Conservation (phyloP, 2,797 vertebrate species). For the Phrynocephalus guinanensis region DNA sequence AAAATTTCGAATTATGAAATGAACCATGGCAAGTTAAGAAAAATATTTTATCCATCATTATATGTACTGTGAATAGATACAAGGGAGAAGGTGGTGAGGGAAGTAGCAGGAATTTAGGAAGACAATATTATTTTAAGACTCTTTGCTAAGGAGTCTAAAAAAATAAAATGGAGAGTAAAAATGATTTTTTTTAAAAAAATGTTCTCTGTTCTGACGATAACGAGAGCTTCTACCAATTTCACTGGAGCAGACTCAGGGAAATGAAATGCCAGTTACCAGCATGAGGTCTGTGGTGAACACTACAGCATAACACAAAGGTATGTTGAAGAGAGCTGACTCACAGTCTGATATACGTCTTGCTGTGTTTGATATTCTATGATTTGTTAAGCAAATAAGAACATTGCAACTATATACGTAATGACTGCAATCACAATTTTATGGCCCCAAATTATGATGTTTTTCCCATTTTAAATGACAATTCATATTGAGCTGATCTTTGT, state of each 20-base stretch:
- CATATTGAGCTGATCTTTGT: background rate
- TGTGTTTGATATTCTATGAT: constrained; percentile 7
- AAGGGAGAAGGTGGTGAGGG: constrained; percentile 40
- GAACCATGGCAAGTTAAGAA: background rate
- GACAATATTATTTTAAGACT: constrained; percentile 39
- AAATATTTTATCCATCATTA: constrained; percentile 45
- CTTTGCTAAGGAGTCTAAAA: background rate
- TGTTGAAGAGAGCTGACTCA: background rate
- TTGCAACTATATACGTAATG: background rate
- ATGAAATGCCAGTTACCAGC: constrained; percentile 13
- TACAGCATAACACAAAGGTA: background rate
- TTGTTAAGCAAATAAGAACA: constrained; percentile 6
- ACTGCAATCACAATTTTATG: background rate
- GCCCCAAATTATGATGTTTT: background rate
- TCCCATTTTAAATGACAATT: background rate
- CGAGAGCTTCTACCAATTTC: constrained; percentile 66
- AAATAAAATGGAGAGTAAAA: fast-evolving
- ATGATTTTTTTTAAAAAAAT: background rate
- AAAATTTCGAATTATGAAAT: constrained; percentile 6
- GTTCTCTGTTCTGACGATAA: constrained; percentile 54
- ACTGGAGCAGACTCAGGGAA: constrained; percentile 21
- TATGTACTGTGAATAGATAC: fast-evolving
- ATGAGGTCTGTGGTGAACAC: background rate
- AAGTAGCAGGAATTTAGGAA: constrained; percentile 50
- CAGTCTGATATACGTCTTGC: background rate